Percentiles rank a stretch among this genome's conserved stretches.
phyloP scores from a whole-genome alignment of 2,888 invertebrate species.

The Conchocele bisecta region DNA sequence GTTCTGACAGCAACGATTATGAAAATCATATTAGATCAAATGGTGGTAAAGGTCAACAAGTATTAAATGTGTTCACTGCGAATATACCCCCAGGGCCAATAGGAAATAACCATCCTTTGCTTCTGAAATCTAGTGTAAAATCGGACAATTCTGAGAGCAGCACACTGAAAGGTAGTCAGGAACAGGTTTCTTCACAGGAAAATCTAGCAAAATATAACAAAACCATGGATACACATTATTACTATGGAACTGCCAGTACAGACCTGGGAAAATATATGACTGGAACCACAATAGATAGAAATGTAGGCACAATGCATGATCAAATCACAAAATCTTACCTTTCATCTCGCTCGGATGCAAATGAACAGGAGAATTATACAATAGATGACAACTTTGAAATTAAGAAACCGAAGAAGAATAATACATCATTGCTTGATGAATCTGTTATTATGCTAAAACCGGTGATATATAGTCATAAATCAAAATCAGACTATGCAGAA shows the following conservation, averaged over 20 bases:
- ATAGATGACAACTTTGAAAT: slow-evolving; percentile 27
- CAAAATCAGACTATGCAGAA: too few relatives aligned
- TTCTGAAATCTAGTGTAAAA: slow-evolving; percentile 47
- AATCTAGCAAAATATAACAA: slow-evolving; percentile 34
- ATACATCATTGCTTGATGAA: neutral
- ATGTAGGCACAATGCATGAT: slow-evolving; percentile 50
- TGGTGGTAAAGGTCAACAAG: slow-evolving; percentile 38
- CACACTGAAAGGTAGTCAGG: slow-evolving; percentile 58
- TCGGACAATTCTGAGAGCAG: slow-evolving; percentile 50
- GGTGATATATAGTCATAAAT: slow-evolving; percentile 36
- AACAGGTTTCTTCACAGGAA: slow-evolving; percentile 46
- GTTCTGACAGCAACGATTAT: slow-evolving; percentile 47
- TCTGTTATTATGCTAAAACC: slow-evolving; percentile 40
- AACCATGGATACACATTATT: slow-evolving; percentile 31
- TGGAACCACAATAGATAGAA: slow-evolving; percentile 32
- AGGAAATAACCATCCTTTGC: slow-evolving; percentile 53
- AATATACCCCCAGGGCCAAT: slow-evolving; percentile 53
- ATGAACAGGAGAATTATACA: neutral
- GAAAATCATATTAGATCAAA: slow-evolving; percentile 2
- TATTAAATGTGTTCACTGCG: slow-evolving; percentile 54
- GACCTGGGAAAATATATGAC: slow-evolving; percentile 31
- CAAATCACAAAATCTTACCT: slow-evolving; percentile 54
- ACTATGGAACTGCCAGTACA: slow-evolving; percentile 23
- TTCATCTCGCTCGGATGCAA: slow-evolving; percentile 29
- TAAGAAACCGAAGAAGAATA: neutral